Evolutionary conservation across 2,113 vertebrate genomes (phyloP), one percentile per base, ranked within the genome.

Genomic region (Entelurus aequoreus): DNA sequence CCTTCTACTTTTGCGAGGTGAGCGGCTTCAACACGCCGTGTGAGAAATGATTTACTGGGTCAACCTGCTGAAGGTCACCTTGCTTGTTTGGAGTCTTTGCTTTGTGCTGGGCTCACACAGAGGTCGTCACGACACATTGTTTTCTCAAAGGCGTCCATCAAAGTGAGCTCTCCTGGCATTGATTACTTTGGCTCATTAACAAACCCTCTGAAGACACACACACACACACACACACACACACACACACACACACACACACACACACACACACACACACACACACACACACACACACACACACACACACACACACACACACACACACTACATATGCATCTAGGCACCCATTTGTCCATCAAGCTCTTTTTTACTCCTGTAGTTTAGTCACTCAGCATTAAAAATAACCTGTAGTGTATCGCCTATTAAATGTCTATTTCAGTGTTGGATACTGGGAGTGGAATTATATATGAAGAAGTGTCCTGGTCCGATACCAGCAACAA

Each of bases 101-200:
- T 77, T 68, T 76, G 77, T 70, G 77, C 56, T 66, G 74, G 69
- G 66, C 76, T 79, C 63, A 68, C 76, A 76, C 72, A 82, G 84
- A 83, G 81, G 84, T 82, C 83, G 21, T 78, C 76, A 75, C 63
- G 54, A 75, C 81, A 80, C 76, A 81, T 77, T 86, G 86, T 86
- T 87, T 82, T 84, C 77, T 86, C 84, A 81, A 78, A 89, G 83
- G 76, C 84, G 84, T 87, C 86, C 77, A 87, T 87, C 84, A 89
- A 85, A 89, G 84, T 71, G 81, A 86, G 81, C 79, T 86, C 80
- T 72, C 75, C 71, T 78, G 83, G 77, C 86, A 89, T 87, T 87
- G 86, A 89, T 89, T 86, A 85, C 72, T 71, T 75, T 69, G 81
- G 81, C 82, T 87, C 83, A 87, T 89, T 87, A 89, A 70, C 79